Conservation (phyloP, 2,797 vertebrate species). For the Rachycentron canadum region DNA sequence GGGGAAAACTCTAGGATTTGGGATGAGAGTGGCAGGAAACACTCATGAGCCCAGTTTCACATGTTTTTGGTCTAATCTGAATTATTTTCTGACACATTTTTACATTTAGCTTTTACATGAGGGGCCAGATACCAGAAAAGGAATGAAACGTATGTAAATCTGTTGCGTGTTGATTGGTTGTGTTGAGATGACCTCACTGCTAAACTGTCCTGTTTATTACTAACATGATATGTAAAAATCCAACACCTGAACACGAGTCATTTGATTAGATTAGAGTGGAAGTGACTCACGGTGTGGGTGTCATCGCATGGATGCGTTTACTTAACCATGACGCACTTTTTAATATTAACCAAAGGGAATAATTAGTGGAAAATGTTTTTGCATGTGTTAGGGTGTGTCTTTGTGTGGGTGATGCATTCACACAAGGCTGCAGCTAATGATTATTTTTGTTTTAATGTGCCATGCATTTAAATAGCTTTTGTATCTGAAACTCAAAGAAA, state of each 20-base stretch:
- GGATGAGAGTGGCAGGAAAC: not conserved
- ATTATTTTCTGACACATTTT: not conserved
- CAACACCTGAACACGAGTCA: slow-evolving; percentile 58
- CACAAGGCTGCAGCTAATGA: not conserved
- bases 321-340: slow-evolving; percentile 34
- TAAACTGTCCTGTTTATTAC: not conserved
- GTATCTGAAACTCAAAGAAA: not conserved
- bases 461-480: not conserved
- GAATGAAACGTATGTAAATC: not conserved
- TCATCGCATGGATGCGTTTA: slow-evolving; percentile 51
- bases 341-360: slow-evolving; percentile 10
- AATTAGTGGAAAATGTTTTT: slow-evolving; percentile 11
- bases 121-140: not conserved
- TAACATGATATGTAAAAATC: slow-evolving; percentile 22
- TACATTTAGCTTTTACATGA: not conserved
- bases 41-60: not conserved
- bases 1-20: not conserved
- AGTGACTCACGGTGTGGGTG: slow-evolving; percentile 57
- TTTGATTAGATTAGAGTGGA: slow-evolving; percentile 60
- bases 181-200: slow-evolving; percentile 13
- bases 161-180: not conserved
- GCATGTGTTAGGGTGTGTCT: not conserved
- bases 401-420: not conserved
- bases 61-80: not conserved
- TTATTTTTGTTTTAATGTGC: not conserved